Conservation (phyloP, 2,113 vertebrate genomes). For the Gnathonemus echidnorhynchus region DNA sequence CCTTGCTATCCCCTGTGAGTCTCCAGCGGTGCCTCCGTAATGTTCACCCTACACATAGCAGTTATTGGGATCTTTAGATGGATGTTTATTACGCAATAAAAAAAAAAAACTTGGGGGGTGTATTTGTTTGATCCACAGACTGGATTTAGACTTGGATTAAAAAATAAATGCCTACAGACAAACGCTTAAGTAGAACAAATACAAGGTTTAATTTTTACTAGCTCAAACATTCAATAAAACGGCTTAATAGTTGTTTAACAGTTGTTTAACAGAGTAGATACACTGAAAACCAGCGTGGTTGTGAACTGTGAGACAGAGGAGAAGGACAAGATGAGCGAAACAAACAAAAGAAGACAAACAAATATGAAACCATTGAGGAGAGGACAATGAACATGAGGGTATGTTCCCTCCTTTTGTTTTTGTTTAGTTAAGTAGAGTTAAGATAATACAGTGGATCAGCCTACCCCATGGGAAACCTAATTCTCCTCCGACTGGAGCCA, state of each 20-base stretch:
- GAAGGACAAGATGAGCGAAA: neutral
- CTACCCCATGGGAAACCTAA: constrained; percentile 59
- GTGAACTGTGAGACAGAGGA: neutral
- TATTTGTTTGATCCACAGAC: neutral
- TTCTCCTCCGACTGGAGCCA: constrained; percentile 71
- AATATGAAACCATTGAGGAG: constrained; percentile 57
- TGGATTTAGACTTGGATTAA: neutral
- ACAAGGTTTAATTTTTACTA: neutral
- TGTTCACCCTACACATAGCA: constrained; percentile 12
- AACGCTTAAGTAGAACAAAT: neutral
- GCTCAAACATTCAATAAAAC: neutral
- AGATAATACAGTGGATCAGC: constrained; percentile 61
- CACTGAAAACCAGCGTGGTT: neutral
- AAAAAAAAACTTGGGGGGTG: neutral
- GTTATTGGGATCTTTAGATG: neutral
- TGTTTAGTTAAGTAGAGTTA: constrained; percentile 66
- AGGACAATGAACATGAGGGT: constrained; percentile 59
- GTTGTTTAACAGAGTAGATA: neutral
- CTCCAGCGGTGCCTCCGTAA: constrained; percentile 22
- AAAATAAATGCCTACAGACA: neutral
- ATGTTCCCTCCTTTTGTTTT: constrained; percentile 61
- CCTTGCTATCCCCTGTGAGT: constrained; percentile 15
- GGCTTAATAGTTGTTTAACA: neutral
- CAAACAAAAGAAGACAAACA: constrained; percentile 28
- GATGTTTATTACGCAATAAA: neutral